Percentiles rank a stretch among this genome's conserved stretches.
Evolutionary conservation across 2,113 vertebrate species (phyloP).

Genomic region (Mesoclemmys tuberculata): DNA sequence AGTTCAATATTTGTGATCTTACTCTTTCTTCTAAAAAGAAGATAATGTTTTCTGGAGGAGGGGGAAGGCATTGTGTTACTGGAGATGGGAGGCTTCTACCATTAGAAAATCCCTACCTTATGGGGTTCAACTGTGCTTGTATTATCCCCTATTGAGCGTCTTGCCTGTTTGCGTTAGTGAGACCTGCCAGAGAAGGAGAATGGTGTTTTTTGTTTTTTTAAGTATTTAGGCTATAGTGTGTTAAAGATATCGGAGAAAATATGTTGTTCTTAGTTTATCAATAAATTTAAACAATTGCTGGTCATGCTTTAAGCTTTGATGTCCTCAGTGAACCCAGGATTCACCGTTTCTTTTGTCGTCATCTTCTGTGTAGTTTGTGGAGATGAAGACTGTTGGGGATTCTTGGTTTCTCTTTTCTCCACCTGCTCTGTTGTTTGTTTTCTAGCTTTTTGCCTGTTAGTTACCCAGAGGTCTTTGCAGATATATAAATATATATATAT

Average conservation of each 20-base stretch:
- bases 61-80: background rate
- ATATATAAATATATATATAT: too few relatives aligned
- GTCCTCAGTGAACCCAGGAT: background rate
- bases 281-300: too few relatives aligned
- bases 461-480: background rate
- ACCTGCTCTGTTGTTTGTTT: background rate
- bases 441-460: background rate
- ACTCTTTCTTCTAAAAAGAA: background rate
- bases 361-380: background rate
- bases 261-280: background rate
- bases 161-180: background rate
- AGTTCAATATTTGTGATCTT: background rate
- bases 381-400: background rate
- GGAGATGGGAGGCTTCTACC: background rate
- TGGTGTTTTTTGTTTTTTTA: too few relatives aligned
- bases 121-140: background rate
- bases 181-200: background rate
- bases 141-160: background rate
- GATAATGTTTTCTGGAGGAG: background rate
- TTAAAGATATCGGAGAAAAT: background rate
- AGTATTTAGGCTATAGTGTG: background rate
- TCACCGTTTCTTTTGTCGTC: background rate
- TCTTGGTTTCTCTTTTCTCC: background rate
- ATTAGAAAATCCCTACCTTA: background rate
- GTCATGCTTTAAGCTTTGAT: too few relatives aligned